Percentiles rank a stretch among this genome's conserved stretches.
phyloP scores from a whole-genome alignment of 2,888 invertebrate species.

The Conops quadrifasciatus region DNA sequence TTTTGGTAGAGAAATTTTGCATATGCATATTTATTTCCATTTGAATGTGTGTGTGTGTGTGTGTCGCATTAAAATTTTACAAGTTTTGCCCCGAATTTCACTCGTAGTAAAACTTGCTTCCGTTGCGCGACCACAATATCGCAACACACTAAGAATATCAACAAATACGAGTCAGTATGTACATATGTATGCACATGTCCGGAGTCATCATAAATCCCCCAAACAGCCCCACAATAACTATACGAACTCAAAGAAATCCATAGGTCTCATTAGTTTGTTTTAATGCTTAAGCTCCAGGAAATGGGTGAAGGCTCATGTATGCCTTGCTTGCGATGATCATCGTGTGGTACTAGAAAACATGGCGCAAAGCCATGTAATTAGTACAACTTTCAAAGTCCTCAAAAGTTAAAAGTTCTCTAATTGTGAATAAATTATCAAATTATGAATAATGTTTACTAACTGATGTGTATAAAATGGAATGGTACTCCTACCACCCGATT shows the following conservation, averaged over 20 bases:
- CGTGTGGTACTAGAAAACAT: neutral
- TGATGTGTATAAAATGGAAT: neutral
- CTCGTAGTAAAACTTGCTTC: neutral
- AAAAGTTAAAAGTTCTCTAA: slow-evolving; percentile 12
- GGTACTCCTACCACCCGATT: too few relatives aligned
- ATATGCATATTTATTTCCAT: too few relatives aligned
- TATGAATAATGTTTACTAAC: neutral
- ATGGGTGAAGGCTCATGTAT: neutral
- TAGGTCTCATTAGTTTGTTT: slow-evolving; percentile 12
- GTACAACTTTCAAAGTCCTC: slow-evolving; percentile 4
- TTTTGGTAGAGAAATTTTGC: too few relatives aligned
- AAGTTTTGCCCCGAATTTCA: neutral
- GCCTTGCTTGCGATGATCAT: too few relatives aligned
- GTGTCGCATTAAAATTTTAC: neutral
- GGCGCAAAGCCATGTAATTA: slow-evolving; percentile 14
- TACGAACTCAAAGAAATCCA: neutral
- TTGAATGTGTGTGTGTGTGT: neutral
- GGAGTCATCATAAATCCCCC: neutral
- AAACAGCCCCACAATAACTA: neutral
- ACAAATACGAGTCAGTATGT: too few relatives aligned
- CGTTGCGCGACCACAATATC: neutral
- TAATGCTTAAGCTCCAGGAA: neutral
- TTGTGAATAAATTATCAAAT: slow-evolving; percentile 21
- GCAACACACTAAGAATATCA: neutral
- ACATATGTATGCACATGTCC: neutral